Evolutionary conservation across 2,113 vertebrate species (phyloP).

Genomic region (Phalacrocorax pelagicus): DNA sequence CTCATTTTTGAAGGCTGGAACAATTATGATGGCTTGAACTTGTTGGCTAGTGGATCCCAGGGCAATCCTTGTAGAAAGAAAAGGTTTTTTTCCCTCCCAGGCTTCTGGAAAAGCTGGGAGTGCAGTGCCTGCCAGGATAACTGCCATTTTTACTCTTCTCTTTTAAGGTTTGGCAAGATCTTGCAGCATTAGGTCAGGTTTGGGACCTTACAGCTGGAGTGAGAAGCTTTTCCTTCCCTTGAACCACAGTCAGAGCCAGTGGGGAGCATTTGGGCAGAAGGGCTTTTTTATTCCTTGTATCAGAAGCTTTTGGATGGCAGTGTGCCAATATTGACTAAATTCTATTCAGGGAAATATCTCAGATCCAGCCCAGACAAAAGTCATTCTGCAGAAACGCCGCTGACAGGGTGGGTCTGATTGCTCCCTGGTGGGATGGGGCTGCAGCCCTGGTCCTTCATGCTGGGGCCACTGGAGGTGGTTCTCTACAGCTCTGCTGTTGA

Average conservation of each 20-base stretch:
- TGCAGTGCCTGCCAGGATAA: background rate
- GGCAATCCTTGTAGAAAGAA: background rate
- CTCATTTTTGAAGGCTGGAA: background rate
- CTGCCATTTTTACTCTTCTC: background rate
- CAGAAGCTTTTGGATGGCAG: background rate
- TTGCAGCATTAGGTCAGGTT: background rate
- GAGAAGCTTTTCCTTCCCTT: background rate
- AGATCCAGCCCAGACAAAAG: background rate
- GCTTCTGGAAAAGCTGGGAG: background rate
- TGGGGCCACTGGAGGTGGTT: background rate
- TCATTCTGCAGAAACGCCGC: background rate
- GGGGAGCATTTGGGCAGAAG: background rate
- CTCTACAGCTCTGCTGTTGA: background rate
- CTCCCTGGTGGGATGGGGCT: background rate
- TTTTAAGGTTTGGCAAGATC: background rate
- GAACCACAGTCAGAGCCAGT: background rate
- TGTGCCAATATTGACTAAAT: background rate
- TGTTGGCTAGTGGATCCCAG: background rate
- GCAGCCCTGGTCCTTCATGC: background rate
- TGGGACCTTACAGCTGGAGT: background rate
- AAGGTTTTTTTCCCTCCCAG: background rate
- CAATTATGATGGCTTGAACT: background rate
- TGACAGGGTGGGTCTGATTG: background rate
- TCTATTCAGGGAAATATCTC: background rate
- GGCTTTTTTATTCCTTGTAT: background rate